Base-by-base conservation (phyloP, 2,888 invertebrate genomes). In the Drosophila nigritarsus region DNA sequence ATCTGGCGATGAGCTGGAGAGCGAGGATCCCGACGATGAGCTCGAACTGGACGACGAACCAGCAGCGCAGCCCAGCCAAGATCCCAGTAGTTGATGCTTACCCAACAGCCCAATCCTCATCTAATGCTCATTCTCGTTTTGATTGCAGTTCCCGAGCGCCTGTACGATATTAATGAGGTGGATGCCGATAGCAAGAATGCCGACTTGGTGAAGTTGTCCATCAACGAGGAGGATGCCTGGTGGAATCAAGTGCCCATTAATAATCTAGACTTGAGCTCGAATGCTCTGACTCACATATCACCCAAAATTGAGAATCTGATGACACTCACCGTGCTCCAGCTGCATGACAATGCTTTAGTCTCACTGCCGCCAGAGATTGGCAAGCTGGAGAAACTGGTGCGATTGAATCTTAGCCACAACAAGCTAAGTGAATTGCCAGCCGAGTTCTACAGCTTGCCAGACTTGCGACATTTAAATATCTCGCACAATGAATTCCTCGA, bases 181-280 rank as follows among this genome's bases (percentile, higher is more conserved):
- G 95, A 95, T 65, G 95, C 95, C 20, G 94, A 95, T 69, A 94
- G 95, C 79, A 89, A 77, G 27, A 95, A 95, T 53, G 93, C 93
- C 9, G 94, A 94, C 75, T 92, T 95, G 61, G 94, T 95, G 32
- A 65, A 88, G 11, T 60, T 92, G n/a, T 83, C 86, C 30, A 87
- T 91, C 13, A 94, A 94, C 58, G 94, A 94, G 45, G 94, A 94
- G 55, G 94, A 95, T 77, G 95, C 94, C 75, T 98, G 98, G 98
- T 97, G 97, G 97, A 97, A 96, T 91, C 95, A 96, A 87, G 95
- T 96, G 83, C 96, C 96, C 3, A 93, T 98, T 29, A 96, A 95
- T 72, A 95, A 95, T 85, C 94, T 98, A 77, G 97, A 98, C 92
- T 94, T 97, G 63, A 96, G 96, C 91, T 96, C 95, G 18, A 97